Evolutionary conservation across 2,113 vertebrate genomes (phyloP).

Genomic region (Neolamprologus modestus): DNA sequence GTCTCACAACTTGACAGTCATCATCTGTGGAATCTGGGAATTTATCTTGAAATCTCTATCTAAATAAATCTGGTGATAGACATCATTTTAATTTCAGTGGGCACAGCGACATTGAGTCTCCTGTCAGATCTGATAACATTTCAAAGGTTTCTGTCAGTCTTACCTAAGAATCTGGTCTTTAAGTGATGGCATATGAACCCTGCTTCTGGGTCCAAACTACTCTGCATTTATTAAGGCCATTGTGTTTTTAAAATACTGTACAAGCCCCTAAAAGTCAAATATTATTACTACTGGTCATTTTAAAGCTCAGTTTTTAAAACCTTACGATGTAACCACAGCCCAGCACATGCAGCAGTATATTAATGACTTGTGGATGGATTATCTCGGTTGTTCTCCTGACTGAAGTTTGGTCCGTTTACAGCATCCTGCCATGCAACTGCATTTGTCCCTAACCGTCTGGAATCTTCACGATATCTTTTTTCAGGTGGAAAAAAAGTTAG

Average conservation of each 20-base stretch:
- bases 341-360: not conserved
- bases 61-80: not conserved
- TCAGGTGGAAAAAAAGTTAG: not conserved
- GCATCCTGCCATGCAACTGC: accelerated
- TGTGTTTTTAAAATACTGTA: not conserved
- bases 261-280: not conserved
- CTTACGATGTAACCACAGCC: not conserved
- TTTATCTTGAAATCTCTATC: no score
- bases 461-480: accelerated
- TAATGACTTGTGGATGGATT: not conserved
- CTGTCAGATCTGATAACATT: accelerated
- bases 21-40: not conserved
- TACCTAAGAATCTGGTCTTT: not conserved
- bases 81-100: not conserved
- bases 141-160: not conserved
- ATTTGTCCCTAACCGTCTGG: not conserved
- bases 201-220: not conserved
- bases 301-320: not conserved
- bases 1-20: not conserved
- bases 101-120: not conserved
- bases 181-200: not conserved
- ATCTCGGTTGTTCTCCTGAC: not conserved
- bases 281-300: accelerated
- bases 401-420: accelerated
- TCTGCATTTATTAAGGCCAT: not conserved